Conservation (phyloP, 2,888 invertebrate species). For the Dasysyrphus albostriatus region DNA sequence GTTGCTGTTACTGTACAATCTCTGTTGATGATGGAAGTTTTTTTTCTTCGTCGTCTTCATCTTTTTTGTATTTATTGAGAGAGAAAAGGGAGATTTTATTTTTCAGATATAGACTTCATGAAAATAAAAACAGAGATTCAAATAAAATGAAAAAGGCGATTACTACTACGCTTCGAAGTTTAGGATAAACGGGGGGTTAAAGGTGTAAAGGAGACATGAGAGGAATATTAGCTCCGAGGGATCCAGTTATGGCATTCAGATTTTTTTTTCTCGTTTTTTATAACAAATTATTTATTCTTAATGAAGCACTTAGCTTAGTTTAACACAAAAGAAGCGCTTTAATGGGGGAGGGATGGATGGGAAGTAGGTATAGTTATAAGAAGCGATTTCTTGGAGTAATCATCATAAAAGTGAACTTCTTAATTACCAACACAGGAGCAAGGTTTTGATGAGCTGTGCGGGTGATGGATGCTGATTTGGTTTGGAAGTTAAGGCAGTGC, state of each 20-base stretch:
- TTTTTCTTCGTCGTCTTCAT: background rate
- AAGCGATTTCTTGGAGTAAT: conserved; percentile 23
- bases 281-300: conserved; percentile 67
- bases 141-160: conserved; percentile 23
- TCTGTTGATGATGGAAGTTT: conserved; percentile 48
- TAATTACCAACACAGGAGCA: conserved; percentile 20
- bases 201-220: conserved; percentile 5
- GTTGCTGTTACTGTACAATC: conserved; percentile 8
- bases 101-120: conserved; percentile 63
- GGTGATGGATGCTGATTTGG: conserved; percentile 7
- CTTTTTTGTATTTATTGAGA: conserved; percentile 1
- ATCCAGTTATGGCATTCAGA: conserved; percentile 63
- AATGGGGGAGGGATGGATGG: background rate
- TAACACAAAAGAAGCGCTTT: conserved; percentile 41
- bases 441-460: conserved; percentile 4
- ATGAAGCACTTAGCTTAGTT: conserved; percentile 68
- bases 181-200: background rate
- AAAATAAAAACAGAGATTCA: conserved; percentile 61
- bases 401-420: conserved; percentile 56
- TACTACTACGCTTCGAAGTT: conserved; percentile 13
- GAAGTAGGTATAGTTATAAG: no score
- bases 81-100: conserved; percentile 59
- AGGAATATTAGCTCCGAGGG: conserved; percentile 13
- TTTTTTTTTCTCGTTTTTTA: conserved; percentile 39
- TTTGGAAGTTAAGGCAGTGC: background rate